These are phyloP conservation scores for Dendropsophus ebraccatus DNA, from an alignment of 2,113 vertebrate genomes.

Conservation along the genomic window DNA sequence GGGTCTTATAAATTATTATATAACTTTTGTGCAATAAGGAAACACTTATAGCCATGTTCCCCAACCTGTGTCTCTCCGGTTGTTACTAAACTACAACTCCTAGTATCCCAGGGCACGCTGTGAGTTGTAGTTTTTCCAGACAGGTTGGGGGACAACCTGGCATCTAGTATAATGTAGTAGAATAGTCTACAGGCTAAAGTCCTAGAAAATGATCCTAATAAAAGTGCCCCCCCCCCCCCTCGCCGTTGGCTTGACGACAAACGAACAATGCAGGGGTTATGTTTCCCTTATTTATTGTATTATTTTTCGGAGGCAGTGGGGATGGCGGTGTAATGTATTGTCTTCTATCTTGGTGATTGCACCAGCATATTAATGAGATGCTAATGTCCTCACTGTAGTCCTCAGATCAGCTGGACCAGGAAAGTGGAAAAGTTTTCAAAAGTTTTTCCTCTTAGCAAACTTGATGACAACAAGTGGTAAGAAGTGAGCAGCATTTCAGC, in stretches of 20 bases:
- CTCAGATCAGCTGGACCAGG: slow-evolving; percentile 10
- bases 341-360: slow-evolving; percentile 27
- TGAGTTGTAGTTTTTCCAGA: no score
- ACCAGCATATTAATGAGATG: slow-evolving; percentile 51
- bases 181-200: not conserved
- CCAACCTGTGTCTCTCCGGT: no score
- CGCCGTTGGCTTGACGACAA: not conserved
- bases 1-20: not conserved
- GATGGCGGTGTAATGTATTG: slow-evolving; percentile 20
- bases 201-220: not conserved
- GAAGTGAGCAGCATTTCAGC: not conserved
- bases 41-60: not conserved
- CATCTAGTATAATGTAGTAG: not conserved
- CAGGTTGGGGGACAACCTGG: no score
- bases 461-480: not conserved
- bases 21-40: not conserved
- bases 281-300: slow-evolving; percentile 28
- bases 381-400: not conserved
- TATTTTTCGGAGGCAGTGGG: slow-evolving; percentile 10
- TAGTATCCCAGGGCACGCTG: no score
- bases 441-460: not conserved
- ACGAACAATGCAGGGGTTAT: slow-evolving; percentile 27
- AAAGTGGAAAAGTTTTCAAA: slow-evolving; percentile 11
- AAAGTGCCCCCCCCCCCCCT: not conserved
- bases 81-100: no score